Base-by-base conservation (phyloP, 1,140 invertebrate species). In the Eurytemora carolleeae region DNA sequence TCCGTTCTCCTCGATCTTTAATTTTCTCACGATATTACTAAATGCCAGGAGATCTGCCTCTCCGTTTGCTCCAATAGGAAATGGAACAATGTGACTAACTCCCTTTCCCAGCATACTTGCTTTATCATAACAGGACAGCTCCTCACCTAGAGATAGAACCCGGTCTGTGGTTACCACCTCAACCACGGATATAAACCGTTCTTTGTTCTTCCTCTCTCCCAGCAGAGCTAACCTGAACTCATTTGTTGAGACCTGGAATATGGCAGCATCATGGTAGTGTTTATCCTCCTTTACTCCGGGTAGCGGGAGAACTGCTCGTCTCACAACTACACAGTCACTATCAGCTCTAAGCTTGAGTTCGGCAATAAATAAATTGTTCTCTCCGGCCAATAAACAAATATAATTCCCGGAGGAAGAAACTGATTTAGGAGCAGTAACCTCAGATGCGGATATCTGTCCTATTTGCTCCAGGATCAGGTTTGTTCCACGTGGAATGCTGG, bases 181-280 rank as follows among this genome's bases (percentile, higher is more conserved):
- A 20, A 58, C 52, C 17, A 25, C 53, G 15, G 53, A 21, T 16
- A 62, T 17, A 24, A 62, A 25, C n/a, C 60, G 53, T 62, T 62
- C 60, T 56, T 62, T 62, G 53, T 62, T 62, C 55, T 62, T 62
- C 24, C 55, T 19, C 55, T 62, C 60, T 16, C 18, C 60, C 21
- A 62, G 26, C 16, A 62, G 54, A 7, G 54, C 60, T 1, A 62
- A 18, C n/a, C 18, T 53, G 7, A 17, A 24, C 17, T 24, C 44
- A 1, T 25, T 57, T 3, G n/a, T 25, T 7, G 7, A 12, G n/a
- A 44, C n/a, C 31, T 44, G 31, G n/a, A 44, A 44, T 12, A 44
- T 44, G 7, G 31, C 31, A 12, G 31, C 31, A n/a, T 44, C 31
- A 7, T 12, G 31, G 31, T 44, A 44, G 31, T n/a, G 31, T n/a